Evolutionary conservation across 2,888 invertebrate genomes (phyloP).

Genomic region (Ditula angustiorana): DNA sequence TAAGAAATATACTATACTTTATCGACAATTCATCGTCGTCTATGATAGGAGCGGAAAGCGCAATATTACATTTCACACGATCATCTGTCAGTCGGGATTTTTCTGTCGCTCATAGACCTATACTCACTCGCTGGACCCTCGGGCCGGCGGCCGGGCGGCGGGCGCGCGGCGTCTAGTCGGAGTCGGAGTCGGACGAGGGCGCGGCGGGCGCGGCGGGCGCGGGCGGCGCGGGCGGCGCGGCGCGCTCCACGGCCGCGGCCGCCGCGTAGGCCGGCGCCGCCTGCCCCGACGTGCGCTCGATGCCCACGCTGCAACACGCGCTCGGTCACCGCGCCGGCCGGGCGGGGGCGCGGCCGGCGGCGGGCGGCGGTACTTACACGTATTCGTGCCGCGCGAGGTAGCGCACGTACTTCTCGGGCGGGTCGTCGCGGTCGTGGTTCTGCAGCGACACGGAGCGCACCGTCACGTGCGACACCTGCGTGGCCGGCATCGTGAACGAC

Average conservation of each 20-base stretch:
- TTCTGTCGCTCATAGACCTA: too few species aligned
- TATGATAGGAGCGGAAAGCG: not conserved
- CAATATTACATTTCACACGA: not conserved
- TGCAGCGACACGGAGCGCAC: conserved; percentile 97
- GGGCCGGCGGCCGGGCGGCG: not conserved
- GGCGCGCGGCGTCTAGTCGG: conserved; percentile 56
- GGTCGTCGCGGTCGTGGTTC: conserved; percentile 94
- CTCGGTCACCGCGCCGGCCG: not conserved
- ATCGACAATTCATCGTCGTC: too few species aligned
- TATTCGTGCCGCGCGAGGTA: conserved; percentile 98
- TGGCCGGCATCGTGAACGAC: conserved; percentile 99
- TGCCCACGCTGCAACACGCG: conserved; percentile 87
- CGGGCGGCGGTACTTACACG: conserved; percentile 85
- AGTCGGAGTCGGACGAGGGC: conserved; percentile 78
- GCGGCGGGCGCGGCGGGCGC: conserved; percentile 52
- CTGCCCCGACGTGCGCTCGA: conserved; percentile 90
- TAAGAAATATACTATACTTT: too few species aligned
- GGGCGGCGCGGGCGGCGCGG: conserved; percentile 48
- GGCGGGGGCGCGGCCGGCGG: not conserved
- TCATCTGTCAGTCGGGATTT: not conserved
- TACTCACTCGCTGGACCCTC: too few species aligned
- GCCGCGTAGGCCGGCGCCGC: conserved; percentile 73
- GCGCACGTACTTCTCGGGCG: conserved; percentile 99
- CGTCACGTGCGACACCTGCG: conserved; percentile 97
- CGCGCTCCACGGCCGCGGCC: conserved; percentile 46